A percentile compares a stretch with the other conserved stretches of the same genome.
Conservation (phyloP, 2,113 vertebrate species). For the Caretta caretta region DNA sequence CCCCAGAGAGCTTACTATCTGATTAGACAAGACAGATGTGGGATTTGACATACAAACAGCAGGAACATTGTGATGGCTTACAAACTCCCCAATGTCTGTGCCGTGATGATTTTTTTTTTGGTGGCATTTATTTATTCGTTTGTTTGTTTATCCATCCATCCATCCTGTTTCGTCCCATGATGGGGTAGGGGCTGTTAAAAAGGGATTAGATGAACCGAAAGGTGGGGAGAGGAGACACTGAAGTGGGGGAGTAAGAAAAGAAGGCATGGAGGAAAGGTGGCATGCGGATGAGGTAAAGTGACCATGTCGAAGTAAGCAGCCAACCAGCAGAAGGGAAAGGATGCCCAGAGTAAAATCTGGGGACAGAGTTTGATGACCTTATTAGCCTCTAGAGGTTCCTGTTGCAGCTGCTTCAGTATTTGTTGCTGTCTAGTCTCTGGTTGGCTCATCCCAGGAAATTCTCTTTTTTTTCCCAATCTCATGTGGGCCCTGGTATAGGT, state of each 20-base stretch:
- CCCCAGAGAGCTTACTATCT: background rate
- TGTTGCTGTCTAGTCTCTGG: background rate
- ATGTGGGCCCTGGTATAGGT: fast-evolving
- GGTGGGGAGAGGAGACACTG: background rate
- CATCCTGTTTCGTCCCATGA: background rate
- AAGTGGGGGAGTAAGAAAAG: background rate
- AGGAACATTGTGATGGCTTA: background rate
- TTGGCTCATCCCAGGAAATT: background rate
- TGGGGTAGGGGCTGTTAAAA: background rate
- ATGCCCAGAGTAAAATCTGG: background rate
- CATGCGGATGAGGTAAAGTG: background rate
- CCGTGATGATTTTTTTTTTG: background rate
- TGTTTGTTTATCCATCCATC: background rate
- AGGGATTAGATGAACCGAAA: background rate
- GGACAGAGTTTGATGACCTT: background rate
- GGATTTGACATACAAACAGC: background rate
- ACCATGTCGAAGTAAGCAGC: fast-evolving
- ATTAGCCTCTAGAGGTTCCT: background rate
- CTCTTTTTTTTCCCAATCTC: background rate
- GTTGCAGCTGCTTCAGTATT: background rate
- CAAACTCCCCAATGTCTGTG: background rate
- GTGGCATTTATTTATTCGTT: background rate
- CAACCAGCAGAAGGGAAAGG: background rate
- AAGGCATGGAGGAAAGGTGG: fast-evolving
- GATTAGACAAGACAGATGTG: background rate